Base-by-base conservation (phyloP, 2,113 vertebrate species). In the Elephas maximus region DNA sequence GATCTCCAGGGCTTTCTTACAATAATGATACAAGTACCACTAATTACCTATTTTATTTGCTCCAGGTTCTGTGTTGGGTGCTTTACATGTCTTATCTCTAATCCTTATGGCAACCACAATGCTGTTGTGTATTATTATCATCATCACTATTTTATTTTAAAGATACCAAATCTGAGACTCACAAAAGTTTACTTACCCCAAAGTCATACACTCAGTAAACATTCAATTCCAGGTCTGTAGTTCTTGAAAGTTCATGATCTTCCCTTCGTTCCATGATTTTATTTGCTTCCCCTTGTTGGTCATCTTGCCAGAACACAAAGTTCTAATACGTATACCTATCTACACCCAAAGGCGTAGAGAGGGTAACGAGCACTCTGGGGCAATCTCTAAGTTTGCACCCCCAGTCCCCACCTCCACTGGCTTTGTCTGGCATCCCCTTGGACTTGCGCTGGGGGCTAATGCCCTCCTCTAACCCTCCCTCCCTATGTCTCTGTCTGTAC, bases 131-230 rank as follows among this genome's bases (percentile, higher is more conserved):
- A 73, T 11, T 45, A 73, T 51, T 78, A 41, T 77, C 74, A 73
- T 51, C 73, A 41, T 77, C 74, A 78, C 37, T 44, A 92, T 77
- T 89, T 93, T 21, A 92, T 85, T 95, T 88, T 90, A 87, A 83
- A 94, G 37, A 79, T 78, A 78, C 67, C 60, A 87, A 87, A 88
- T 60, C 30, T 24, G 24, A 95, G 45, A 21, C 44, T 77, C 10
- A 87, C 33, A 87, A 62, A 79, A 88, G 57, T 82, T 90, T 79
- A 93, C 82, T 90, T 81, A 90, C 1, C 1, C 37, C 21, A 62
- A 87, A 6, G 30, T 63, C 62, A 89, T 37, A 3, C 33, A 73
- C 23, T 30, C 48, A 71, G 62, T 73, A 94, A 92, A 88, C 26
- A 84, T 73, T 90, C 41, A 74, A 51, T 65, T n/a, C 44, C 12